Evolutionary conservation across 2,888 invertebrate genomes (phyloP).

Genomic region (Lasioglossum lativentre): DNA sequence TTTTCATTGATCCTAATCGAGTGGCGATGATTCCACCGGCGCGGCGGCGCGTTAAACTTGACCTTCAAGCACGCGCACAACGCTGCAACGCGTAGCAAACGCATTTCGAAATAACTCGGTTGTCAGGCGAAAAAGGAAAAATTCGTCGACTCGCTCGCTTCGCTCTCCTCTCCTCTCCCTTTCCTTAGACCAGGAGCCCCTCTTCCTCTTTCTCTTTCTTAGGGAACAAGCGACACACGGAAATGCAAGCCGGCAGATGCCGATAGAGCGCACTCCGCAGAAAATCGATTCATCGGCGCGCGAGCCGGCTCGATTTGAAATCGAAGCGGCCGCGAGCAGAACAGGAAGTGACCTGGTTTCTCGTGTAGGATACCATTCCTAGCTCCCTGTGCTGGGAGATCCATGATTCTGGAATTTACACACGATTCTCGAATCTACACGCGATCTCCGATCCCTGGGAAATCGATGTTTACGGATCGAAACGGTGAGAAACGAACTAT

Average conservation of each 20-base stretch:
- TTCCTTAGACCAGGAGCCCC: constrained; percentile 45
- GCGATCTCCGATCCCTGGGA: too few relatives aligned
- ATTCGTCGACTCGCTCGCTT: constrained; percentile 58
- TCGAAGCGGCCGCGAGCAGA: constrained; percentile 61
- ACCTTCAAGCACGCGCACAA: constrained; percentile 45
- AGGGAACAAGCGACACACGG: constrained; percentile 54
- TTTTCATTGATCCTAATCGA: background rate
- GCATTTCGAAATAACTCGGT: constrained; percentile 57
- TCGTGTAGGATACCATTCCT: constrained; percentile 27
- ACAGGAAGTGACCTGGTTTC: constrained; percentile 74
- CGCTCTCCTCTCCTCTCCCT: constrained; percentile 34
- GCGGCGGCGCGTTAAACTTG: constrained; percentile 64
- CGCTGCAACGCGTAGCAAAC: constrained; percentile 18
- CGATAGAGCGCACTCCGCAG: constrained; percentile 64
- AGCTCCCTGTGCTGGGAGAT: background rate
- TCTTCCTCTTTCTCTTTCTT: constrained; percentile 41
- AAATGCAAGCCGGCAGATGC: constrained; percentile 67
- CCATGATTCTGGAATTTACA: background rate
- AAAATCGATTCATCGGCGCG: constrained; percentile 69
- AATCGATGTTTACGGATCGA: background rate
- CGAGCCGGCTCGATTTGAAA: constrained; percentile 63
- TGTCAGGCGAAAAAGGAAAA: constrained; percentile 39
- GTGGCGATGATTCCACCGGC: background rate
- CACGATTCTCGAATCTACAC: background rate
- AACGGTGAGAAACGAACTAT: background rate